These are phyloP conservation scores for Prunella fulvescens DNA, from an alignment of 2,113 vertebrate genomes.

Conservation along the genomic window DNA sequence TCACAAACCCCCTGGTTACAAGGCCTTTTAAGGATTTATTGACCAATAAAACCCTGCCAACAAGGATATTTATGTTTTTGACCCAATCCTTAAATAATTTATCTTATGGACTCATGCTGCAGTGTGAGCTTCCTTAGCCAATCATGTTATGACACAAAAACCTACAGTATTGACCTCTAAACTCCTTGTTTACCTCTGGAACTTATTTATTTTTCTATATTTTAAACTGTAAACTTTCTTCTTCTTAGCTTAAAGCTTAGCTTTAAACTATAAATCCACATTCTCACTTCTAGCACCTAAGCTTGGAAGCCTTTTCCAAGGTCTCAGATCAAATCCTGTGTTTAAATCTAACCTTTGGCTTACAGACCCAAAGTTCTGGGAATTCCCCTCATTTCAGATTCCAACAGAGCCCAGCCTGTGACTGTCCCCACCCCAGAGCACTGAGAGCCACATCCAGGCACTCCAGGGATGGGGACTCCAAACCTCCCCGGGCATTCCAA, in stretches of 20 bases:
- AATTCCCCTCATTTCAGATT: neutral
- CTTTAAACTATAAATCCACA: neutral
- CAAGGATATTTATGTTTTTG: neutral
- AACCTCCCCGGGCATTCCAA: too few relatives aligned
- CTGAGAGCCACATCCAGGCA: accelerated
- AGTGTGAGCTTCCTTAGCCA: neutral
- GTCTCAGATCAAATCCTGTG: neutral
- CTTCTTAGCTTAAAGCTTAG: neutral
- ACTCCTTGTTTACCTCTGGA: neutral
- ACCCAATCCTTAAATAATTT: neutral
- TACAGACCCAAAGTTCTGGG: neutral
- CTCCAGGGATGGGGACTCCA: neutral
- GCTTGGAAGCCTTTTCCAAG: neutral
- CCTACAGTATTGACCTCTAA: neutral
- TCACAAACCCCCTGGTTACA: neutral
- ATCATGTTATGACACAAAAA: neutral
- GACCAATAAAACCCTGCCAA: neutral
- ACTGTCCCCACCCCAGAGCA: neutral
- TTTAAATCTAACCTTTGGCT: neutral
- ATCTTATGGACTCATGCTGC: neutral
- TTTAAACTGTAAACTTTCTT: neutral
- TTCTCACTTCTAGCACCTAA: neutral
- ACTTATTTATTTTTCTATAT: neutral
- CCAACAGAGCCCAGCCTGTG: accelerated
- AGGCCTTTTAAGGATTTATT: neutral